These are phyloP conservation scores for Dolichomitus sp. DNA, from an alignment of 2,888 invertebrate genomes.

Conservation along the genomic window DNA sequence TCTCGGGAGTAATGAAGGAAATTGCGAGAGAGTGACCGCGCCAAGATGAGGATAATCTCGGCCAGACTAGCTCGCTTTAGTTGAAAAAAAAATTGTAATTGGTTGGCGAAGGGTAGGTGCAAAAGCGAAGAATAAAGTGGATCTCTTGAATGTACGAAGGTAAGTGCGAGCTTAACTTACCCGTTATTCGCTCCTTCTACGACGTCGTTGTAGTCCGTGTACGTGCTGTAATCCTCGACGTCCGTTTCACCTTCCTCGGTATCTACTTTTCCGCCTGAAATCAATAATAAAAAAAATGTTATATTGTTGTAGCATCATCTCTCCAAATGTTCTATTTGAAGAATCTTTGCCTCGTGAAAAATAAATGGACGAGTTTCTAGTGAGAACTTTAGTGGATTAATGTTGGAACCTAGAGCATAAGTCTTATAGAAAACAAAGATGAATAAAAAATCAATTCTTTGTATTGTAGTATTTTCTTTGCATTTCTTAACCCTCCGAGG, in stretches of 20 bases:
- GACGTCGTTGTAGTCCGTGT: slow-evolving; percentile 80
- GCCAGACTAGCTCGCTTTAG: slow-evolving; percentile 54
- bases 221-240: slow-evolving; percentile 79
- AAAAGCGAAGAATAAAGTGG: not conserved
- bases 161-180: slow-evolving; percentile 68
- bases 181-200: slow-evolving; percentile 78
- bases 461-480: too few relatives aligned
- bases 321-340: not conserved
- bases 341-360: not conserved
- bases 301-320: not conserved
- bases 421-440: slow-evolving; percentile 34
- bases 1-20: slow-evolving; percentile 62
- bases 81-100: slow-evolving; percentile 59
- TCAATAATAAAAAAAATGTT: slow-evolving; percentile 37
- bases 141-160: slow-evolving; percentile 20
- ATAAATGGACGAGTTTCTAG: not conserved
- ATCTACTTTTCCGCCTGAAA: slow-evolving; percentile 73
- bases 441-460: not conserved
- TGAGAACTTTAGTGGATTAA: not conserved
- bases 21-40: slow-evolving; percentile 62
- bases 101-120: slow-evolving; percentile 7
- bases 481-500: too few relatives aligned
- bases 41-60: slow-evolving; percentile 51
- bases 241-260: slow-evolving; percentile 77
- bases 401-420: not conserved